Evolutionary conservation across 2,113 vertebrate genomes (phyloP).

Genomic region (Cololabis saira): DNA sequence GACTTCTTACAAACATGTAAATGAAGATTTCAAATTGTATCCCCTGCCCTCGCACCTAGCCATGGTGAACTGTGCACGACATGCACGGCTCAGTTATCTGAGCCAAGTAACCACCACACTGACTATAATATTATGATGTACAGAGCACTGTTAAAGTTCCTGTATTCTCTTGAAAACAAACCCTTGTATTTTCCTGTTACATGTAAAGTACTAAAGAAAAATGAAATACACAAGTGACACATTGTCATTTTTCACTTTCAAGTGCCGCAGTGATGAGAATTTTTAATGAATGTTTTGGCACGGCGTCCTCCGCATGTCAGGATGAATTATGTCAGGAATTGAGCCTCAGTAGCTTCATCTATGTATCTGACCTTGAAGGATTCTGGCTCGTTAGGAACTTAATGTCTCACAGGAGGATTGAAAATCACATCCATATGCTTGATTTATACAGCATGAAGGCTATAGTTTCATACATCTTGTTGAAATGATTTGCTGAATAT

Average conservation of each 20-base stretch:
- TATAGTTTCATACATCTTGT: background rate
- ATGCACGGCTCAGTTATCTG: slow-evolving; percentile 54
- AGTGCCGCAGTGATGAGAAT: background rate
- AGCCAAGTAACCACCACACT: slow-evolving; percentile 62
- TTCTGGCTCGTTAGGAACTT: background rate
- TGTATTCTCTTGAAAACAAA: slow-evolving; percentile 82
- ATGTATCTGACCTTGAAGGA: slow-evolving; percentile 14
- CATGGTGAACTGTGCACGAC: slow-evolving; percentile 57
- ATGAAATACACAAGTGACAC: slow-evolving; percentile 69
- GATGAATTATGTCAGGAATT: slow-evolving; percentile 1
- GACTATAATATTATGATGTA: slow-evolving; percentile 76
- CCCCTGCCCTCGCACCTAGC: slow-evolving; percentile 18
- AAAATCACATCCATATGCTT: background rate
- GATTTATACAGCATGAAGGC: background rate
- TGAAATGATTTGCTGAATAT: background rate
- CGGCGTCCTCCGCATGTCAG: background rate
- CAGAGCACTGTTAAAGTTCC: slow-evolving; percentile 82
- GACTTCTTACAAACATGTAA: slow-evolving; percentile 70
- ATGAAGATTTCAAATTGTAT: slow-evolving; percentile 63
- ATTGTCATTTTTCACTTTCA: slow-evolving; percentile 36
- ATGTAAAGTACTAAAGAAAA: slow-evolving; percentile 86
- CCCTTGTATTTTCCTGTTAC: slow-evolving; percentile 83
- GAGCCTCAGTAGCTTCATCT: slow-evolving; percentile 3
- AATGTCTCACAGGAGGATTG: slow-evolving; percentile 10
- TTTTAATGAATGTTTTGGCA: background rate